A percentile compares a stretch with the other conserved stretches of the same genome.
phyloP scores from a whole-genome alignment of 1,140 invertebrate species.

The Hypsibius dujardini region DNA sequence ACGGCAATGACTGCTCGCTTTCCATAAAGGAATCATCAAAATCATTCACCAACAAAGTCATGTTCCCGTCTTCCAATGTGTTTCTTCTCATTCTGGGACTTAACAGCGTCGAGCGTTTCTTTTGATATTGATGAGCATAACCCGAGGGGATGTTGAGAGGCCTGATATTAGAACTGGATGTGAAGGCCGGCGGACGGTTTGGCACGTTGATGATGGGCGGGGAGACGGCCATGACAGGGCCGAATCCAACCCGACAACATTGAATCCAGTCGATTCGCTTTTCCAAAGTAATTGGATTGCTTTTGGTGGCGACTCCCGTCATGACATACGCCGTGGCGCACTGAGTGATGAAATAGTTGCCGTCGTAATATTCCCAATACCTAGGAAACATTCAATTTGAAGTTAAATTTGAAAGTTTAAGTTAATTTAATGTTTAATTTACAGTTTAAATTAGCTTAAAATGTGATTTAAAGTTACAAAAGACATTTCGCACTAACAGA shows the following conservation, averaged over 20 bases:
- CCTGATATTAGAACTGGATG: not conserved
- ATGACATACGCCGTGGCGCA: not conserved
- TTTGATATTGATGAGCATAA: constrained; percentile 6
- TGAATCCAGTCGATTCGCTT: not conserved
- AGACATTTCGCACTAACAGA: no score
- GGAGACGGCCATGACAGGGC: not conserved
- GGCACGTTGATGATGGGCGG: constrained; percentile 1
- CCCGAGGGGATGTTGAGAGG: not conserved
- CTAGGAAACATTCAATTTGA: no score
- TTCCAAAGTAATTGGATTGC: not conserved
- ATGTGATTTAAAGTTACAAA: no score
- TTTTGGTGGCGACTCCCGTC: not conserved
- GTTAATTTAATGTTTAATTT: no score
- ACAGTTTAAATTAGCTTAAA: no score
- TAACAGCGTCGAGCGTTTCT: constrained; percentile 2
- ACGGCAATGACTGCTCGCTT: no score
- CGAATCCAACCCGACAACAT: not conserved
- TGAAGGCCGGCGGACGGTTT: not conserved
- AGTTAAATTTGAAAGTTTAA: no score
- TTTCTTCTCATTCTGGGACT: no score
- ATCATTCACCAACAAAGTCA: no score
- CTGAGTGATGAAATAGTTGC: not conserved
- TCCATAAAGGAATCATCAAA: no score
- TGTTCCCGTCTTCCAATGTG: no score
- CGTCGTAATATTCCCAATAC: not conserved